phyloP scores from a whole-genome alignment of 2,888 invertebrate species.

The Drosophila prolongata region DNA sequence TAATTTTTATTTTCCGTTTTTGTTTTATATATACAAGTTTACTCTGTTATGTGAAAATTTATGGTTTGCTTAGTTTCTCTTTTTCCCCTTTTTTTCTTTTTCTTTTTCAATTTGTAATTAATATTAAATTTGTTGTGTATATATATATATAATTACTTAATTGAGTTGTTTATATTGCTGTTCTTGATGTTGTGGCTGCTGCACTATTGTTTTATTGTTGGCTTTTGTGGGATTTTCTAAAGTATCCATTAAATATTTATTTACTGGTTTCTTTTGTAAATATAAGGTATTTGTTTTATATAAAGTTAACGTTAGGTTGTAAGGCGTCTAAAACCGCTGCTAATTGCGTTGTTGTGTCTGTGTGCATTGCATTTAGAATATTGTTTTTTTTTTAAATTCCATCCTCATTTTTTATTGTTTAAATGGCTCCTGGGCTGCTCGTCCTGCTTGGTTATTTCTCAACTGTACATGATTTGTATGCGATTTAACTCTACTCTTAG shows the following conservation, averaged over 20 bases:
- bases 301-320: conserved; percentile 57
- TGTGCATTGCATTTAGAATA: conserved; percentile 65
- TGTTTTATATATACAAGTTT: conserved; percentile 57
- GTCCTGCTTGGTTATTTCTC: conserved; percentile 41
- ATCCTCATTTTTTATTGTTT: conserved; percentile 12
- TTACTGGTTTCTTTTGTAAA: conserved; percentile 16
- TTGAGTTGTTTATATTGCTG: conserved; percentile 50
- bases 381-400: conserved; percentile 22
- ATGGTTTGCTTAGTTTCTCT: conserved; percentile 45
- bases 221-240: conserved; percentile 30
- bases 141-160: conserved; percentile 37
- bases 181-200: conserved; percentile 44
- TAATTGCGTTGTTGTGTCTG: conserved; percentile 60
- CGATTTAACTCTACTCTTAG: conserved; percentile 82
- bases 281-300: conserved; percentile 24
- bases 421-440: conserved; percentile 12
- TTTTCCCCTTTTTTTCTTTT: background rate
- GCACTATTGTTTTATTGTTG: conserved; percentile 26
- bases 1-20: conserved; percentile 47
- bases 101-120: background rate
- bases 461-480: conserved; percentile 83
- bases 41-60: conserved; percentile 39
- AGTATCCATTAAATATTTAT: conserved; percentile 16
- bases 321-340: conserved; percentile 75
- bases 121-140: conserved; percentile 22